phyloP scores from a whole-genome alignment of 92 coral and sea anemone species.

The Epizoanthus illoricatus region DNA sequence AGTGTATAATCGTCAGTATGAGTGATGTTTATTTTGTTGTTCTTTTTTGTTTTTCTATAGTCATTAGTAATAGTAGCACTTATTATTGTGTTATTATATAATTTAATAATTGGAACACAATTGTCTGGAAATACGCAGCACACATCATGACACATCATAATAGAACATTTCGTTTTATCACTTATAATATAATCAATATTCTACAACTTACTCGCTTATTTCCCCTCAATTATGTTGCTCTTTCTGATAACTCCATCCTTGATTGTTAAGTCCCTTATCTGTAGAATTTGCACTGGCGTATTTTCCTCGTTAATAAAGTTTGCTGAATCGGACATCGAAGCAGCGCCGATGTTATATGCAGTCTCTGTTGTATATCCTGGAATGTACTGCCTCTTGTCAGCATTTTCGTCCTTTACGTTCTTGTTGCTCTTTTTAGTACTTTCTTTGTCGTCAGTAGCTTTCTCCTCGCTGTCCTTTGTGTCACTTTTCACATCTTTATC shows the following conservation, averaged over 20 bases:
- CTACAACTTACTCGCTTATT: constrained; percentile 28
- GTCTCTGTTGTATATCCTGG: constrained; percentile 32
- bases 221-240: constrained; percentile 54
- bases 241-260: constrained; percentile 63
- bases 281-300: constrained; percentile 69
- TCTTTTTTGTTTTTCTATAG: too few relatives aligned
- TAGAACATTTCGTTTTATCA: constrained; percentile 33
- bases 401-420: constrained; percentile 35
- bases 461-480: constrained; percentile 28
- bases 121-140: too few relatives aligned
- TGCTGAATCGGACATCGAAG: constrained; percentile 37
- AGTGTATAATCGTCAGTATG: too few relatives aligned
- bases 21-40: too few relatives aligned
- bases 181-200: too few relatives aligned
- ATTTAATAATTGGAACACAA: too few relatives aligned
- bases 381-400: constrained; percentile 52
- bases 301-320: constrained; percentile 51
- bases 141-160: too few relatives aligned
- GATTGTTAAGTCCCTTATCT: constrained; percentile 68
- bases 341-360: constrained; percentile 13
- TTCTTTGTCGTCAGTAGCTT: constrained; percentile 34
- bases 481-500: constrained; percentile 31
- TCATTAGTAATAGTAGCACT: too few relatives aligned
- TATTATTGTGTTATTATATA: too few relatives aligned
- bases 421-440: background rate